Evolutionary conservation across 2,797 vertebrate genomes (phyloP), one percentile per base, ranked within the genome.

Genomic region (Chaenodraco wilsoni): DNA sequence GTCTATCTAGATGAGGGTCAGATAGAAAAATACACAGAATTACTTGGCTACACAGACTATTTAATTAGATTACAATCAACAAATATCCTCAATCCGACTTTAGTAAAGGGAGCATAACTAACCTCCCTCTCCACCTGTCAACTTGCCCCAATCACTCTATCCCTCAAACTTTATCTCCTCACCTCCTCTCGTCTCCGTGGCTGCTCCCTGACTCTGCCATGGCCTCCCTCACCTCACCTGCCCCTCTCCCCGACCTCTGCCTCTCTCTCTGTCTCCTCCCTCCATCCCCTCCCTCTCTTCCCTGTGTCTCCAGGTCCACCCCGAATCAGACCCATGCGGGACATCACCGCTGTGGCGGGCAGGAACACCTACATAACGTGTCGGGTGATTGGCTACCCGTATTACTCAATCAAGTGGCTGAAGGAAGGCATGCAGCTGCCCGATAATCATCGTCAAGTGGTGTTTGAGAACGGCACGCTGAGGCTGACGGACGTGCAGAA

Each of bases 371-470:
- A 97, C 89, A 98, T 99, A 91, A 98, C 97, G 78, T 99, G 98
- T 90, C 96, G 98, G 51, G 98, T 99, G 88, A 99, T 99, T n/a
- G 98, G 98, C 82, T 99, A 99, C 92, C 98, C 98, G 0, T 99
- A 99, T 91, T 99, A 99, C 91, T 99, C 98, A 89, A 99, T 99
- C 94, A 99, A 98, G 91, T 99, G 98, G 98, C 97, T 97, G 90
- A 99, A 99, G 91, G 98, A 99, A 0, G 93, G 97, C 16, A 92
- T 99, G 90, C 95, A 97, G 91, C 94, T 99, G 87, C 98, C 98
- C 0, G 98, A 99, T 92, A 99, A 99, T 94, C 98, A 99, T 89
- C 96, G 98, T 65, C 98, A 99, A 94, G 97, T 98, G 92, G 96
- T 99, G 79, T 99, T 97, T 76, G 98, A 99, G 93, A 99, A 99